Evolutionary conservation across 2,113 vertebrate genomes (phyloP).

Genomic region (Phrynocephalus versicolor): DNA sequence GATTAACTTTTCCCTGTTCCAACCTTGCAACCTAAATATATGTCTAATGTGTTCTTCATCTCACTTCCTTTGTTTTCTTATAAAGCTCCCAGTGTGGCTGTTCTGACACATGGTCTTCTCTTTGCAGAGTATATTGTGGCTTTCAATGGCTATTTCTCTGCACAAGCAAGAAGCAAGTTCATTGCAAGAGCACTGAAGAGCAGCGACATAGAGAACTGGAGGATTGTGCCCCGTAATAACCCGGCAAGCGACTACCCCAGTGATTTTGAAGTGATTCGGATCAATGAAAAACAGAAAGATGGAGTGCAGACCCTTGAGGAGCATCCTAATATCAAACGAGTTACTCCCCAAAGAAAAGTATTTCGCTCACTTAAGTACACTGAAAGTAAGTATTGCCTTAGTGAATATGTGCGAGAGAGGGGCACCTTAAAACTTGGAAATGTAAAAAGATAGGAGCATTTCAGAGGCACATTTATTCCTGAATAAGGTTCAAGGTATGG

Average conservation of each 20-base stretch:
- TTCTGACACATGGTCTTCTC: conserved; percentile 59
- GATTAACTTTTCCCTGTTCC: no score
- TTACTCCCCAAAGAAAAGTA: conserved; percentile 93
- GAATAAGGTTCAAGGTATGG: no score
- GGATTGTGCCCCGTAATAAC: conserved; percentile 92
- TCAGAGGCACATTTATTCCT: no score
- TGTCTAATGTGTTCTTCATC: neutral
- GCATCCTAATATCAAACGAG: conserved; percentile 96
- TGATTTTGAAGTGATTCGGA: conserved; percentile 96
- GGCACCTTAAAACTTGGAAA: no score
- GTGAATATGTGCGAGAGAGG: no score
- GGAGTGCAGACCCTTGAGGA: conserved; percentile 88
- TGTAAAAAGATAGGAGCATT: no score
- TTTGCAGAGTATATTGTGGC: conserved; percentile 93
- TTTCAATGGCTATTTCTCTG: conserved; percentile 93
- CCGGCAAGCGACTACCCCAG: conserved; percentile 96
- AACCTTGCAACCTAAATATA: no score
- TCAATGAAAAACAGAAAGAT: conserved; percentile 83
- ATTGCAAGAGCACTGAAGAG: conserved; percentile 91
- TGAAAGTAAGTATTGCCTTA: conserved; percentile 80
- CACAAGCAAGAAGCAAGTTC: conserved; percentile 92
- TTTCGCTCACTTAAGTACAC: conserved; percentile 90
- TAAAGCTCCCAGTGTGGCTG: neutral
- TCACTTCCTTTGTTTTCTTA: neutral
- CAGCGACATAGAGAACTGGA: conserved; percentile 85